These are phyloP conservation scores for Drosophila affinis DNA, from an alignment of 2,888 invertebrate genomes.

Conservation along the genomic window DNA sequence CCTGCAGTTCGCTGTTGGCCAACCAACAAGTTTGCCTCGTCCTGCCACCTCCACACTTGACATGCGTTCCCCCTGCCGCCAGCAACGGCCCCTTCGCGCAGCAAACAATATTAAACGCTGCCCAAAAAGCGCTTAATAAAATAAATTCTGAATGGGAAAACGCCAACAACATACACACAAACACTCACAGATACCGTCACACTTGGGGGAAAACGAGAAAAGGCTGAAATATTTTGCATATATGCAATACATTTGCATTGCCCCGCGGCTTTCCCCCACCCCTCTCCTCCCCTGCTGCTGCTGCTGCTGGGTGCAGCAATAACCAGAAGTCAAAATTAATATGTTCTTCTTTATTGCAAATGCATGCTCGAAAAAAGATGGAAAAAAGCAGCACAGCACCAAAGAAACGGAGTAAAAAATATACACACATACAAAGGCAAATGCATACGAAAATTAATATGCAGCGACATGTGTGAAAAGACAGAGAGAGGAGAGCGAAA, in stretches of 20 bases:
- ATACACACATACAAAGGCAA: slow-evolving; percentile 26
- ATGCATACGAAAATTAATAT: slow-evolving; percentile 65
- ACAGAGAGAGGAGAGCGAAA: slow-evolving; percentile 31
- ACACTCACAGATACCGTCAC: not conserved
- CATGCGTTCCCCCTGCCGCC: not conserved
- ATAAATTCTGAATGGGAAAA: slow-evolving; percentile 67
- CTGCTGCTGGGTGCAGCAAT: slow-evolving; percentile 54
- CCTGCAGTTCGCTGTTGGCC: slow-evolving; percentile 51
- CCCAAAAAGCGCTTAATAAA: slow-evolving; percentile 42
- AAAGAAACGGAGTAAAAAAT: slow-evolving; percentile 16
- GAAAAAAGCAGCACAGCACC: slow-evolving; percentile 15
- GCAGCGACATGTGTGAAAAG: slow-evolving; percentile 73
- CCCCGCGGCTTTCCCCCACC: slow-evolving; percentile 49
- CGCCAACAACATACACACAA: slow-evolving; percentile 16
- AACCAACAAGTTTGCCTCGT: slow-evolving; percentile 59
- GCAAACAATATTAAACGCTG: slow-evolving; percentile 51
- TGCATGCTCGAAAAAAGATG: slow-evolving; percentile 55
- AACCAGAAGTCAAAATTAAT: slow-evolving; percentile 76
- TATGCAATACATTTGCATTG: slow-evolving; percentile 73
- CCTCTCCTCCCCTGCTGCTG: slow-evolving; percentile 9
- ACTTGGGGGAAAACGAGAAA: slow-evolving; percentile 31
- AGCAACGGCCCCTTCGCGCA: not conserved
- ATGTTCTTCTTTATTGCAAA: slow-evolving; percentile 77
- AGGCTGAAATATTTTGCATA: slow-evolving; percentile 67
- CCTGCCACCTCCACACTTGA: slow-evolving; percentile 6